Conservation (phyloP, 23 tunicate species). For the Trididemnum clinides region DNA sequence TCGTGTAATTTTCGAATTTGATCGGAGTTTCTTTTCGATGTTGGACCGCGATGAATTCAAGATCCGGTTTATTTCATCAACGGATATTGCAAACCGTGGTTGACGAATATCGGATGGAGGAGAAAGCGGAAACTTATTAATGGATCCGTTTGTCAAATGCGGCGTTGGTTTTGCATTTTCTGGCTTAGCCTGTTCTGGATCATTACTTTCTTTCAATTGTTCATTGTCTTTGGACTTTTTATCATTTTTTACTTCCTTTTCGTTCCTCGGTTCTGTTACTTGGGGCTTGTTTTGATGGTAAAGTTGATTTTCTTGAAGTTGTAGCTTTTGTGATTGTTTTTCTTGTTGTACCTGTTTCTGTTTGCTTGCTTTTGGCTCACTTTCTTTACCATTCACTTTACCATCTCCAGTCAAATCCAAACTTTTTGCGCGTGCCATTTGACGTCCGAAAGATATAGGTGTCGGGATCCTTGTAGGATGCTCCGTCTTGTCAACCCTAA, state of each 20-base stretch:
- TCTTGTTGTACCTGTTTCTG: background rate
- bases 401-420: background rate
- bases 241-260: background rate
- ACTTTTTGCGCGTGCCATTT: background rate
- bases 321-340: background rate
- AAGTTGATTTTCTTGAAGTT: background rate
- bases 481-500: background rate
- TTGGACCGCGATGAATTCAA: background rate
- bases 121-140: background rate
- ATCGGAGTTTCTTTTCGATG: background rate
- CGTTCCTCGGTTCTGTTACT: background rate
- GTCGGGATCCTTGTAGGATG: constrained; percentile 54
- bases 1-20: background rate
- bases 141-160: background rate
- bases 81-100: background rate
- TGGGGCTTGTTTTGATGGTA: background rate
- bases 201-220: background rate
- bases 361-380: background rate
- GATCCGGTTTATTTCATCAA: constrained; percentile 10
- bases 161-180: background rate
- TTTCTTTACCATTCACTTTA: too few species aligned
- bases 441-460: constrained; percentile 39
- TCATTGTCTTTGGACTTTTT: background rate
- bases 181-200: background rate
- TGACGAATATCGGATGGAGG: background rate